These are phyloP conservation scores for Hirtodrosophila alboralis DNA, from an alignment of 2,888 invertebrate genomes.

Conservation along the genomic window DNA sequence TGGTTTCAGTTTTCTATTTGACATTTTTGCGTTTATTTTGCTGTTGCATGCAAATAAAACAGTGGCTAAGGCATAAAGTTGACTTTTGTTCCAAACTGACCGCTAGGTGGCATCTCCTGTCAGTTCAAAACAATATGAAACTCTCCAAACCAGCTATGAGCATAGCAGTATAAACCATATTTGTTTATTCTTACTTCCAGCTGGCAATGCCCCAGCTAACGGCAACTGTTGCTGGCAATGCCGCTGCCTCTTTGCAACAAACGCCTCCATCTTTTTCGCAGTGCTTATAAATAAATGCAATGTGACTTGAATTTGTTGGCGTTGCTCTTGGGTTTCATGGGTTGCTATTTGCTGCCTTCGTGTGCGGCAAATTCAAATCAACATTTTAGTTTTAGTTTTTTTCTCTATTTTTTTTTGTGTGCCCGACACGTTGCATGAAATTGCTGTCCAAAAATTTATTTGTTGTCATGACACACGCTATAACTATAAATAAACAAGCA, in stretches of 20 bases:
- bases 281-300: constrained; percentile 47
- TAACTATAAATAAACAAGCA: constrained; percentile 57
- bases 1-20: constrained; percentile 48
- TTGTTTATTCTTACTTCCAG: neutral
- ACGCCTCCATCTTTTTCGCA: neutral
- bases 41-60: constrained; percentile 65
- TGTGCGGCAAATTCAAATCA: constrained; percentile 47
- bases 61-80: constrained; percentile 45
- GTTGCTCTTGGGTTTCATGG: constrained; percentile 20
- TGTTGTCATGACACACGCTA: constrained; percentile 54
- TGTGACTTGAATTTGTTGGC: constrained; percentile 35
- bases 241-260: constrained; percentile 2
- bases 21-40: constrained; percentile 47
- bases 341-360: neutral
- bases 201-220: constrained; percentile 17
- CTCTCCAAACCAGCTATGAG: neutral
- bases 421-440: constrained; percentile 56
- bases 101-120: constrained; percentile 42
- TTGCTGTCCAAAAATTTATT: constrained; percentile 60
- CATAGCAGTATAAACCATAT: neutral
- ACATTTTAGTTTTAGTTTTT: constrained; percentile 36
- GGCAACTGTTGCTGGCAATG: constrained; percentile 39
- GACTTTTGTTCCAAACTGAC: constrained; percentile 41
- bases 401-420: too few relatives aligned
- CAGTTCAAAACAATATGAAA: constrained; percentile 2